Percentiles rank a stretch among this genome's conserved stretches.
phyloP scores from a whole-genome alignment of 2,888 invertebrate species.

The Pseudococcus viburni region DNA sequence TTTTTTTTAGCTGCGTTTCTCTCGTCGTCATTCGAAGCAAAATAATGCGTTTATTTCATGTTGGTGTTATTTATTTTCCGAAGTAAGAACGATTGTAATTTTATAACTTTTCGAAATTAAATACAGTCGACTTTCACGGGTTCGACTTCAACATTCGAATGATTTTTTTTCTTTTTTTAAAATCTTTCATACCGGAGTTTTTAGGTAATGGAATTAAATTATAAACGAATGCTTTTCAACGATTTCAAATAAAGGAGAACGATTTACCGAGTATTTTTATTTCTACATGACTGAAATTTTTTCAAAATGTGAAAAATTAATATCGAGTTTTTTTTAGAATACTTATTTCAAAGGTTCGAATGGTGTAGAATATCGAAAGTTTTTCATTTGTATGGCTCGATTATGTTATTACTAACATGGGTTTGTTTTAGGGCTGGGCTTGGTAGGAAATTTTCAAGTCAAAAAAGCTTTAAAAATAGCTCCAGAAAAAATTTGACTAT shows the following conservation, averaged over 20 bases:
- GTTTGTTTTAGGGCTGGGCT: too few relatives aligned
- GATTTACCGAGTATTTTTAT: neutral
- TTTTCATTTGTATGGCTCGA: too few relatives aligned
- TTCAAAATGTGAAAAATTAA: too few relatives aligned
- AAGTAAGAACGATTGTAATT: constrained; percentile 2
- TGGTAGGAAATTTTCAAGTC: too few relatives aligned
- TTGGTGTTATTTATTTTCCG: neutral
- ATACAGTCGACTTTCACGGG: neutral
- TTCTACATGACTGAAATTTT: neutral
- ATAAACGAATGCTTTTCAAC: neutral
- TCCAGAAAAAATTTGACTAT: too few relatives aligned
- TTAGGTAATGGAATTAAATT: neutral
- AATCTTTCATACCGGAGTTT: neutral
- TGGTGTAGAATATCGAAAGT: too few relatives aligned
- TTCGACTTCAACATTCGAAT: neutral
- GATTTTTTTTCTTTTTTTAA: too few relatives aligned
- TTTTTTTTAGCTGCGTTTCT: neutral
- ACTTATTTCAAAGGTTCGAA: too few relatives aligned
- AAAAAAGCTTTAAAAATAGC: too few relatives aligned
- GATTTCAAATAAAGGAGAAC: neutral
- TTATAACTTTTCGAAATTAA: neutral
- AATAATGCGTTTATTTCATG: constrained; percentile 5
- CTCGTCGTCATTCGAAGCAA: constrained; percentile 1
- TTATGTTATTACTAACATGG: too few relatives aligned
- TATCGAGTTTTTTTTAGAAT: too few relatives aligned